Evolutionary conservation across 2,113 vertebrate genomes (phyloP).

Genomic region (Aythya baeri): DNA sequence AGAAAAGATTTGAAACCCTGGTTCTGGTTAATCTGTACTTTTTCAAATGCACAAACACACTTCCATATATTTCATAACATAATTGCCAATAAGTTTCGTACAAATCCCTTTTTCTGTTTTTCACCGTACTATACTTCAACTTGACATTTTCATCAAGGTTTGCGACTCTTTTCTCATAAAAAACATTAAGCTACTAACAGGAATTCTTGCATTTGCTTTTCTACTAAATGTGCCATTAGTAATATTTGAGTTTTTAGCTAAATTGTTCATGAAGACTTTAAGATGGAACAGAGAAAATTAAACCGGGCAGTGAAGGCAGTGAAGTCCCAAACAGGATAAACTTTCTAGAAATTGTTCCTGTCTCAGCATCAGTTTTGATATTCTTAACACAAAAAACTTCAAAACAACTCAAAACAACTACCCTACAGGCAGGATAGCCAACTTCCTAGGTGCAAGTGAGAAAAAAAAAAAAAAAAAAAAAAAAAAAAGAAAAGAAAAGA

Average conservation of each 20-base stretch:
- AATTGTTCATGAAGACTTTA: not conserved
- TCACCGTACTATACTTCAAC: not conserved
- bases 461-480: not conserved
- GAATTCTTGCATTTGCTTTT: not conserved
- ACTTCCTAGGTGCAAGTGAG: not conserved
- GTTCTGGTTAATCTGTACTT: not conserved
- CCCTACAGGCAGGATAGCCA: not conserved
- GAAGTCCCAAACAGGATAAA: not conserved
- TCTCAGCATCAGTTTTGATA: not conserved
- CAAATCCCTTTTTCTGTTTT: not conserved
- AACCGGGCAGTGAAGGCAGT: not conserved
- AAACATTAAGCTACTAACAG: not conserved
- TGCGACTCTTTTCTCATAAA: not conserved
- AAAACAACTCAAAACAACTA: not conserved
- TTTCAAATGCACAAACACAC: not conserved
- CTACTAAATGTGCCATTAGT: not conserved
- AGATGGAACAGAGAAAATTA: not conserved
- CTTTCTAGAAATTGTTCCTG: not conserved
- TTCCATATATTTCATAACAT: not conserved
- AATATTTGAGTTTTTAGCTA: not conserved
- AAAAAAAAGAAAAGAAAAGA: not conserved
- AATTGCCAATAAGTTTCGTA: not conserved
- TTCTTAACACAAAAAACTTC: not conserved
- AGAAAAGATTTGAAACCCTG: not conserved
- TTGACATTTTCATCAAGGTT: not conserved